Evolutionary conservation across 2,888 invertebrate species (phyloP).

Genomic region (Drosophila aldrichi): DNA sequence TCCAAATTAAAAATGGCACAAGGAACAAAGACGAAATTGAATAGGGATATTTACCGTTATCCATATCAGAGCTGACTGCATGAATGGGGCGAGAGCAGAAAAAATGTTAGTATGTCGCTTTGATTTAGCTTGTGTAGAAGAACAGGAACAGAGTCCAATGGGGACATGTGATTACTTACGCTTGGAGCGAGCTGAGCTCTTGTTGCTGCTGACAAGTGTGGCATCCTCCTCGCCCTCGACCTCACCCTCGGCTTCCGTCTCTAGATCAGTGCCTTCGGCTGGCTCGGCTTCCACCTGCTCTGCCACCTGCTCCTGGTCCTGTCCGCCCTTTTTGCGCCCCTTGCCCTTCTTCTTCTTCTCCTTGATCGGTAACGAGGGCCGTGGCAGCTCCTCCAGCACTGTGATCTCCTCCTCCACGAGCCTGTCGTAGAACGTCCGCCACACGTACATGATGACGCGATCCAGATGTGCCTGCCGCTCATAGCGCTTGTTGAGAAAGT

Average conservation of each 20-base stretch:
- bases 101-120: conserved; percentile 20
- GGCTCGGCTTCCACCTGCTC: conserved; percentile 42
- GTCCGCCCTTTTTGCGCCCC: conserved; percentile 60
- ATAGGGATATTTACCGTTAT: conserved; percentile 81
- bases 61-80: conserved; percentile 84
- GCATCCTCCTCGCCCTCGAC: conserved; percentile 64
- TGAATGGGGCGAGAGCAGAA: conserved; percentile 16
- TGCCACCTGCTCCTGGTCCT: conserved; percentile 37
- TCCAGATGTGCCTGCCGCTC: conserved; percentile 86
- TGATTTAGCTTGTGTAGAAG: not conserved
- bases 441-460: conserved; percentile 88
- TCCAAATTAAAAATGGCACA: conserved; percentile 69
- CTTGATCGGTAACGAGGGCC: conserved; percentile 85
- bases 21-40: conserved; percentile 35
- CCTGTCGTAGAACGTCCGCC: conserved; percentile 90
- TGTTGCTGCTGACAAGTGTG: conserved; percentile 67
- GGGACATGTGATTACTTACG: conserved; percentile 54
- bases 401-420: conserved; percentile 91
- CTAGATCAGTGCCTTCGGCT: conserved; percentile 49
- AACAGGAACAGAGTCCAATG: not conserved
- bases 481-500: conserved; percentile 87
- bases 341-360: conserved; percentile 74
- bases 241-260: conserved; percentile 65
- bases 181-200: conserved; percentile 71
- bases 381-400: conserved; percentile 87